A percentile compares a stretch with the other conserved stretches of the same genome.
phyloP scores from a whole-genome alignment of 2,113 vertebrate species.

The Neolamprologus devosi region DNA sequence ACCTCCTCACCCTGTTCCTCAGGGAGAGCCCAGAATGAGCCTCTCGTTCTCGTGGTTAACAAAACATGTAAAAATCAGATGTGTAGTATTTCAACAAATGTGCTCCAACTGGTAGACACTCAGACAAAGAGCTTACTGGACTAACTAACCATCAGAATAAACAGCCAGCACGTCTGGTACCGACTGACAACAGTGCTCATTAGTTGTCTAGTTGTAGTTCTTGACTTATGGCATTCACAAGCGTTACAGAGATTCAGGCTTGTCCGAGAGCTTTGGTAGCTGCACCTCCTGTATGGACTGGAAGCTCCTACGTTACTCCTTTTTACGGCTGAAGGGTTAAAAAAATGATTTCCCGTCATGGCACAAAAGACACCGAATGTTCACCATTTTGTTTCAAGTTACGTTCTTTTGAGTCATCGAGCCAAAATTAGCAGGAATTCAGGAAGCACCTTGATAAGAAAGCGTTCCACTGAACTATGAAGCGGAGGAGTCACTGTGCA shows the following conservation, averaged over 20 bases:
- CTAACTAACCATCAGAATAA: background rate
- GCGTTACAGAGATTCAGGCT: background rate
- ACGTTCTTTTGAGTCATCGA: background rate
- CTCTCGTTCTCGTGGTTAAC: background rate
- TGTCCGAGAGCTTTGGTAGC: background rate
- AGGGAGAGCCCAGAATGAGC: background rate
- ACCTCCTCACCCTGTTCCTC: background rate
- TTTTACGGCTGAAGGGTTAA: background rate
- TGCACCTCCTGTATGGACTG: background rate
- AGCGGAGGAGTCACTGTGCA: background rate
- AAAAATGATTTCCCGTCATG: fast-evolving
- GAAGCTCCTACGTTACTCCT: background rate
- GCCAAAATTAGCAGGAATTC: background rate
- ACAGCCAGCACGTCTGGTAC: background rate
- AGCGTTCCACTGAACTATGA: background rate
- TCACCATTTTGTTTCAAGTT: background rate
- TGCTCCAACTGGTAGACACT: background rate
- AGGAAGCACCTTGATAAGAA: background rate
- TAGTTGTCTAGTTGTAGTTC: background rate
- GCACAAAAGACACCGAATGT: background rate
- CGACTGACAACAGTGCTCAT: background rate
- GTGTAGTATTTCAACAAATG: background rate
- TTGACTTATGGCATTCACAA: background rate
- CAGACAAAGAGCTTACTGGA: background rate
- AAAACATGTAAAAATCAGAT: background rate